phyloP scores from a whole-genome alignment of 2,888 invertebrate genomes.

The Drosophila falleni region DNA sequence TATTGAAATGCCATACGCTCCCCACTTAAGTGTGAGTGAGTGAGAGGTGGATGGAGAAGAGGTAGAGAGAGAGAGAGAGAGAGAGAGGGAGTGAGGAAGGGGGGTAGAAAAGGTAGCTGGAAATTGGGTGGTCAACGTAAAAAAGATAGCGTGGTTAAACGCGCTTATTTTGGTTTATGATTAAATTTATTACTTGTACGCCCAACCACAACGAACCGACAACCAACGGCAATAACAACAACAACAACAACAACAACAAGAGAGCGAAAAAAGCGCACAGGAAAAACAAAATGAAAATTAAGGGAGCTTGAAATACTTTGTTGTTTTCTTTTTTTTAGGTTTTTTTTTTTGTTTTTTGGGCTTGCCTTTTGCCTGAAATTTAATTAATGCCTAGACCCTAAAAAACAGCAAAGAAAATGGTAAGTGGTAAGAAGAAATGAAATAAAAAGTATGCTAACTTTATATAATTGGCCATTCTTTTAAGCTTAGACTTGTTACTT shows the following conservation, averaged over 20 bases:
- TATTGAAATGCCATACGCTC: conserved; percentile 48
- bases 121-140: conserved; percentile 53
- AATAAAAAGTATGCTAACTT: conserved; percentile 55
- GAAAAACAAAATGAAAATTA: conserved; percentile 33
- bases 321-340: too few relatives aligned
- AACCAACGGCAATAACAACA: conserved; percentile 9
- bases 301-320: conserved; percentile 38
- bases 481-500: conserved; percentile 60
- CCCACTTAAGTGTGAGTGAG: background rate
- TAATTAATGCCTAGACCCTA: conserved; percentile 61
- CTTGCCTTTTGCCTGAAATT: conserved; percentile 64
- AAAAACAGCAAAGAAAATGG: conserved; percentile 17
- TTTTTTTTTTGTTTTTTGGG: too few relatives aligned
- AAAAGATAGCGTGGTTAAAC: conserved; percentile 80
- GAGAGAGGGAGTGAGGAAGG: background rate
- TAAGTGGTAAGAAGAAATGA: background rate
- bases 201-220: conserved; percentile 63
- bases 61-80: too few relatives aligned
- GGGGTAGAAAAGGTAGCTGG: background rate
- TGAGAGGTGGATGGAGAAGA: background rate
- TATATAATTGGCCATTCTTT: conserved; percentile 75
- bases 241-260: conserved; percentile 10
- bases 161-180: conserved; percentile 81
- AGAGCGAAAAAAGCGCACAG: background rate
- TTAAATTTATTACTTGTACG: conserved; percentile 79